Evolutionary conservation across 2,888 invertebrate species (phyloP).

Genomic region (Caenorhabditis sp.): DNA sequence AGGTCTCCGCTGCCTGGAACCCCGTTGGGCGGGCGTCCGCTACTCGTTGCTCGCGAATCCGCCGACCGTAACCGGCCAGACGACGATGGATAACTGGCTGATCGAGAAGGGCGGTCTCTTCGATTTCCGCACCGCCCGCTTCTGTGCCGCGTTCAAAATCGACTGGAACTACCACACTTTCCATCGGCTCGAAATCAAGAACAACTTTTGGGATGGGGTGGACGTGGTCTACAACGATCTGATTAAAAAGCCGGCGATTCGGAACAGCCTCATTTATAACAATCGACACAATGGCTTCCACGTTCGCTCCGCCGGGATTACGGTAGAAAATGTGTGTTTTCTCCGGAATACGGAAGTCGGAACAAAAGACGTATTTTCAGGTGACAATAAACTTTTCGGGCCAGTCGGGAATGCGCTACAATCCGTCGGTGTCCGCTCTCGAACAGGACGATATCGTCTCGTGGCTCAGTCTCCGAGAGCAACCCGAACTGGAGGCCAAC

Average conservation of each 20-base stretch:
- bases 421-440: constrained; percentile 83
- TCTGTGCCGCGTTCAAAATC: constrained; percentile 82
- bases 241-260: constrained; percentile 83
- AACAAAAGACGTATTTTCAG: constrained; percentile 56
- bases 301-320: constrained; percentile 78
- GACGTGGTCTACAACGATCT: constrained; percentile 95
- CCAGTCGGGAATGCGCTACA: constrained; percentile 91
- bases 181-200: constrained; percentile 78
- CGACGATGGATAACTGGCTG: constrained; percentile 89
- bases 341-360: too few species aligned
- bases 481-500: constrained; percentile 76
- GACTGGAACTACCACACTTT: constrained; percentile 83
- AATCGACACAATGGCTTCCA: constrained; percentile 84
- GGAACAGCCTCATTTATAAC: constrained; percentile 64
- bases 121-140: constrained; percentile 84
- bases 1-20: constrained; percentile 83
- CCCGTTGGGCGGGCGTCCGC: constrained; percentile 93
- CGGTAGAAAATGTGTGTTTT: constrained; percentile 83
- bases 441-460: constrained; percentile 93
- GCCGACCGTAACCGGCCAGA: constrained; percentile 81
- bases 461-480: constrained; percentile 83
- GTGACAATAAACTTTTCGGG: constrained; percentile 84
- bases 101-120: constrained; percentile 93
- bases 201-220: constrained; percentile 93
- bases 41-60: constrained; percentile 89